Evolutionary conservation across 2,888 invertebrate species (phyloP).

Genomic region (Choristoneura rosaceana): DNA sequence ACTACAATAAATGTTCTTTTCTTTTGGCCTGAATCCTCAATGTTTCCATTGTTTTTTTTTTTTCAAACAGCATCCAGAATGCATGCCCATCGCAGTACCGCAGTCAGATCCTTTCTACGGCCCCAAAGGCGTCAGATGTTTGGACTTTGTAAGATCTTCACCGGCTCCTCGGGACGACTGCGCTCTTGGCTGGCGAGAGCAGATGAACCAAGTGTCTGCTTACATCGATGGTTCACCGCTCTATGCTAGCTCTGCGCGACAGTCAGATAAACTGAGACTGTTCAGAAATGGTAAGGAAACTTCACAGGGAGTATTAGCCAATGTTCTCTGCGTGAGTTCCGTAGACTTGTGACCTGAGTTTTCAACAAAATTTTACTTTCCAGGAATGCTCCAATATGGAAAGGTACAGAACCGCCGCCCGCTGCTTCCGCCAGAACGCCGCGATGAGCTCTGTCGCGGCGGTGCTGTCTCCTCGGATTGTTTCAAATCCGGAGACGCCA

Average conservation of each 20-base stretch:
- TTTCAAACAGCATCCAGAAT: slow-evolving; percentile 90
- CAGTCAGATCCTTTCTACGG: slow-evolving; percentile 90
- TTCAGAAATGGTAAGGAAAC: slow-evolving; percentile 88
- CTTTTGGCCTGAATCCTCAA: background rate
- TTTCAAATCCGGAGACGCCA: slow-evolving; percentile 91
- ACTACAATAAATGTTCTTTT: background rate
- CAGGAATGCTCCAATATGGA: slow-evolving; percentile 87
- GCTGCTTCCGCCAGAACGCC: slow-evolving; percentile 83
- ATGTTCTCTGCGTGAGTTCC: background rate
- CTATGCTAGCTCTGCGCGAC: slow-evolving; percentile 91
- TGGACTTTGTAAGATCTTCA: slow-evolving; percentile 93
- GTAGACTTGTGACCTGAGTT: background rate
- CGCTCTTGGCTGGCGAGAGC: slow-evolving; percentile 92
- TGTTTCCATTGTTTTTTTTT: background rate
- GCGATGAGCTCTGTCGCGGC: slow-evolving; percentile 89
- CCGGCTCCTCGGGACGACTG: slow-evolving; percentile 93
- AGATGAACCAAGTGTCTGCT: slow-evolving; percentile 93
- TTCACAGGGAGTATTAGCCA: background rate
- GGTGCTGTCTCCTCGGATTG: slow-evolving; percentile 91
- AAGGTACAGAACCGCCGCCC: slow-evolving; percentile 87
- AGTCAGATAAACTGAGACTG: slow-evolving; percentile 90
- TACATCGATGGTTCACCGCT: slow-evolving; percentile 93
- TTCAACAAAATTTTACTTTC: background rate
- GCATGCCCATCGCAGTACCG: slow-evolving; percentile 92
- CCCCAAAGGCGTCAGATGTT: slow-evolving; percentile 89